Conservation (phyloP, 2,888 invertebrate genomes). For the Lamellibrachia satsuma region DNA sequence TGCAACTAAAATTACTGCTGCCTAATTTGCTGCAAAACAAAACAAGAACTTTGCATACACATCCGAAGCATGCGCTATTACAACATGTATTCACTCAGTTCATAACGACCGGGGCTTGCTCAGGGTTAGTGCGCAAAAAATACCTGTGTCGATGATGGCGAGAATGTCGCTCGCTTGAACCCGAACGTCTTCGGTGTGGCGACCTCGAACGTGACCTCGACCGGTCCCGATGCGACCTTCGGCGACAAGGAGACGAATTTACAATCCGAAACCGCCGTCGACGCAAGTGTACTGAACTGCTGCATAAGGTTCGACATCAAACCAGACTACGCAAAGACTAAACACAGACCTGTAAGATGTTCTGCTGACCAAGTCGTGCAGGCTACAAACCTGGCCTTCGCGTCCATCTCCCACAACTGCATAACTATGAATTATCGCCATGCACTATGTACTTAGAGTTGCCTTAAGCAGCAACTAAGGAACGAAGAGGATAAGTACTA, state of each 20-base stretch:
- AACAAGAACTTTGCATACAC: not conserved
- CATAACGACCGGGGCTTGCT: not conserved
- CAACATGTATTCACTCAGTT: not conserved
- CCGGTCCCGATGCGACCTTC: conserved; percentile 38
- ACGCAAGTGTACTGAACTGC: not conserved
- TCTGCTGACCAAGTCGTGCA: conserved; percentile 14
- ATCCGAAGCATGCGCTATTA: not conserved
- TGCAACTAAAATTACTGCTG: not conserved
- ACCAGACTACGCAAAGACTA: not conserved
- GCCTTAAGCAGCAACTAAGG: too few species aligned
- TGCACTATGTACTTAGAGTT: not conserved
- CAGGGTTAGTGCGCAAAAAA: not conserved
- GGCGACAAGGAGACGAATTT: conserved; percentile 18
- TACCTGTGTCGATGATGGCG: conserved; percentile 19
- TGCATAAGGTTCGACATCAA: conserved; percentile 24
- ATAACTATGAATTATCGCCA: not conserved
- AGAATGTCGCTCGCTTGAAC: conserved; percentile 26
- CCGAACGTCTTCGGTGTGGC: conserved; percentile 29
- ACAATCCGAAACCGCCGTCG: not conserved
- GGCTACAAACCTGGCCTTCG: conserved; percentile 20
- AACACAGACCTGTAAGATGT: not conserved
- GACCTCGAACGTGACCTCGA: conserved; percentile 41
- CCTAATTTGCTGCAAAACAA: not conserved
- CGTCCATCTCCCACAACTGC: not conserved
- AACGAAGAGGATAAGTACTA: too few species aligned